A percentile compares a stretch with the other conserved stretches of the same genome.
Conservation (phyloP, 2,113 vertebrate species). For the Anhinga anhinga region DNA sequence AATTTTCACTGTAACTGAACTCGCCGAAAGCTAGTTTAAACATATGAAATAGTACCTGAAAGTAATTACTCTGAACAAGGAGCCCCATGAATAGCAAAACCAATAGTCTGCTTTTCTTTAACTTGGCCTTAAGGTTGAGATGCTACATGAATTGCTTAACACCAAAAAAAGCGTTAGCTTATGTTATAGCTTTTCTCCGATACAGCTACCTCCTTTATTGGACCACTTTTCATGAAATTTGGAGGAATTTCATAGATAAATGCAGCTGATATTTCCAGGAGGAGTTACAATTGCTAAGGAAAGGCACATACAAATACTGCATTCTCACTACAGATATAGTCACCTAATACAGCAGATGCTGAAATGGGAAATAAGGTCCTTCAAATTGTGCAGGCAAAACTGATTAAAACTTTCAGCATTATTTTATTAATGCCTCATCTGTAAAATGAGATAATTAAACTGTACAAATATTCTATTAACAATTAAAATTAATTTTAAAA, state of each 20-base stretch:
- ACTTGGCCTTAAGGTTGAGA: neutral
- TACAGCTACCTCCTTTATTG: neutral
- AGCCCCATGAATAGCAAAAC: neutral
- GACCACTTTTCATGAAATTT: neutral
- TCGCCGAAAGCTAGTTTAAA: neutral
- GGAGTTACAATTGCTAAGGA: neutral
- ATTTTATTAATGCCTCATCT: neutral
- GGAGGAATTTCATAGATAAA: neutral
- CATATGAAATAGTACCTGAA: neutral
- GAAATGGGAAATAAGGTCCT: neutral
- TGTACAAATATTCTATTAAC: neutral
- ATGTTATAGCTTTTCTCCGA: fast-evolving
- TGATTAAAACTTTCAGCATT: neutral
- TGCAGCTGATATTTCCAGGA: neutral
- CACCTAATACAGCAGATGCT: neutral
- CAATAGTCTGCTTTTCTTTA: neutral
- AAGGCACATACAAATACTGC: neutral
- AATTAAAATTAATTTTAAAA: neutral
- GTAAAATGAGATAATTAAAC: neutral
- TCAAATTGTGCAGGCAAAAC: neutral
- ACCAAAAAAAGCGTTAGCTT: neutral
- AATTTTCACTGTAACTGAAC: neutral
- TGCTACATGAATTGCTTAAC: neutral
- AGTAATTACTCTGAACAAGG: neutral
- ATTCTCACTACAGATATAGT: neutral